Conservation (phyloP, 2,888 invertebrate genomes). For the Drymonia ruficornis region DNA sequence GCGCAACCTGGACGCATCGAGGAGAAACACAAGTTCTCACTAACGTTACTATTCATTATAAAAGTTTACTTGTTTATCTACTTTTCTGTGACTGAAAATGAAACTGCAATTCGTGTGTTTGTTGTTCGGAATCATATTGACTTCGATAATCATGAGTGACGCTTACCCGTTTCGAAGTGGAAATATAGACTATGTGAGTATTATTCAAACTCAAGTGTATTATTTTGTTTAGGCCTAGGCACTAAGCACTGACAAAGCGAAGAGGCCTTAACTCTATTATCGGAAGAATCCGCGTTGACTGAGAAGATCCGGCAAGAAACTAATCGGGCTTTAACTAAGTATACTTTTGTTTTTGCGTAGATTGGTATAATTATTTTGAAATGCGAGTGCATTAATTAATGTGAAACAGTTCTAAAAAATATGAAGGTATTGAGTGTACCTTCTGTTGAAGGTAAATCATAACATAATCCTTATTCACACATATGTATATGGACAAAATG, state of each 20-base stretch:
- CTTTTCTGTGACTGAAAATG: conserved; percentile 45
- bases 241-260: too few relatives aligned
- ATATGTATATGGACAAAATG: too few relatives aligned
- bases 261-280: too few relatives aligned
- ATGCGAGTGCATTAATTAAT: background rate
- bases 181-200: conserved; percentile 76
- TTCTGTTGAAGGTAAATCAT: too few relatives aligned
- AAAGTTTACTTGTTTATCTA: too few relatives aligned
- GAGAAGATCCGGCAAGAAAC: too few relatives aligned
- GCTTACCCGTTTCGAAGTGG: conserved; percentile 59
- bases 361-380: too few relatives aligned
- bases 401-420: background rate
- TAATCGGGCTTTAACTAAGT: too few relatives aligned
- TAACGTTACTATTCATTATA: conserved; percentile 5
- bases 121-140: conserved; percentile 53
- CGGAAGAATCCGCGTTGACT: too few relatives aligned
- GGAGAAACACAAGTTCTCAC: background rate
- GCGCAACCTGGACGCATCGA: conserved; percentile 48
- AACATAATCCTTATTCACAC: too few relatives aligned
- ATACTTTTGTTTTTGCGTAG: too few relatives aligned
- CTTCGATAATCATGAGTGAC: conserved; percentile 49
- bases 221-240: background rate
- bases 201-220: background rate
- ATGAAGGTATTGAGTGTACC: background rate
- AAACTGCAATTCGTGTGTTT: conserved; percentile 51